Evolutionary conservation across 2,797 vertebrate genomes (phyloP), one percentile per base, ranked within the genome.

Genomic region (Leptodactylus fallax): DNA sequence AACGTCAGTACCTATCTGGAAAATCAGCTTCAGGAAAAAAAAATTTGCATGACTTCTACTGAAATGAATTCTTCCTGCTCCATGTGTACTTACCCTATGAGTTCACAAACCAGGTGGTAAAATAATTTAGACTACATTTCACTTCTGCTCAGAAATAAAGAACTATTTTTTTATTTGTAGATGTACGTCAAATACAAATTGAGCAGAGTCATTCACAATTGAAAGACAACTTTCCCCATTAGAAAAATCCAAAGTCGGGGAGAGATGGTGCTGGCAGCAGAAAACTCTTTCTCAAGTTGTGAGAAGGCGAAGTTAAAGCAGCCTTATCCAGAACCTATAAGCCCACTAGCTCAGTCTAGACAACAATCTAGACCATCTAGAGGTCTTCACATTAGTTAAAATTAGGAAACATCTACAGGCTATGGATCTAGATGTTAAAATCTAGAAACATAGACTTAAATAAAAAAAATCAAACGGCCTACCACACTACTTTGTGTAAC

Each of bases 111-210:
- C n/a, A n/a, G n/a, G n/a, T n/a, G 47, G 16, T 3, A 81, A 27
- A 55, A 77, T 67, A 8, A 72, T 45, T 67, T 19, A 87, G 12
- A 78, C 49, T 21, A 3, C 45, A 47, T 79, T 61, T 61, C 36
- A n/a, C 65, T 23, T 58, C 67, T 85, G 67, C 58, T 89, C 83
- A 85, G 87, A 86, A 89, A 89, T 89, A 89, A 86, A 89, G 83
- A 85, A 36, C 47, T 61, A n/a, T 89, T 85, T 67, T 67, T 87
- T 89, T 89, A 89, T 89, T 89, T 79, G 79, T 85, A 85, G 87
- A 81, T 89, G 63, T 89, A 80, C 88, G 78, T 77, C 84, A 72
- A 87, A 74, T 86, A 88, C 89, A 87, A 87, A 81, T 82, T 23
- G 60, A 55, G 36, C n/a, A 65, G 76, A 78, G 74, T 72, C 84